Conservation (phyloP, 1,140 invertebrate genomes). For the Ceratoteleas bidentatus region DNA sequence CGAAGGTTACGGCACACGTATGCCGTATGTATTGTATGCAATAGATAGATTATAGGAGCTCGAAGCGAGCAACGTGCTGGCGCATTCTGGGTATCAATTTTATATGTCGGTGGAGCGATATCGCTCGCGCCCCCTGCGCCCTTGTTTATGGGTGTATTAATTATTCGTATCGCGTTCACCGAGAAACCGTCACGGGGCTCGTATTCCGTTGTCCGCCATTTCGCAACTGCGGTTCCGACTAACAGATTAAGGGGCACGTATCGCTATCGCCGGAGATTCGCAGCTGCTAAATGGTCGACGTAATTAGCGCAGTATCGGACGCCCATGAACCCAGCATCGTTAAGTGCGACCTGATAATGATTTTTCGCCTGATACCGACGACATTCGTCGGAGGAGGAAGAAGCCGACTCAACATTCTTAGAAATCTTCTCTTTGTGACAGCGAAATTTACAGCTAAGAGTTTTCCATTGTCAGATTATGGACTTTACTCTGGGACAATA, state of each 20-base stretch:
- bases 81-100: constrained; percentile 69
- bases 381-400: too few species aligned
- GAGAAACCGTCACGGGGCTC: constrained; percentile 52
- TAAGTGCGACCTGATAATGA: constrained; percentile 30
- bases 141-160: constrained; percentile 73
- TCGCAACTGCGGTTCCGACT: constrained; percentile 57
- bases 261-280: constrained; percentile 44
- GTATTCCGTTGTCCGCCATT: constrained; percentile 66
- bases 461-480: too few species aligned
- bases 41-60: constrained; percentile 64
- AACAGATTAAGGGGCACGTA: constrained; percentile 58
- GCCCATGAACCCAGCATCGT: constrained; percentile 11
- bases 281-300: constrained; percentile 50
- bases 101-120: constrained; percentile 68
- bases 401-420: too few species aligned
- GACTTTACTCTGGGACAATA: too few species aligned
- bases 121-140: constrained; percentile 54
- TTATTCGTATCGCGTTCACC: constrained; percentile 72
- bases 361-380: constrained; percentile 15
- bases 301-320: constrained; percentile 50
- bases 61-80: constrained; percentile 50
- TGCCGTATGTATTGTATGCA: constrained; percentile 37
- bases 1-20: constrained; percentile 46
- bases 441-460: too few species aligned
- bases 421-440: too few species aligned